Evolutionary conservation across 2,888 invertebrate genomes (phyloP).

Genomic region (Catocala sponsa): DNA sequence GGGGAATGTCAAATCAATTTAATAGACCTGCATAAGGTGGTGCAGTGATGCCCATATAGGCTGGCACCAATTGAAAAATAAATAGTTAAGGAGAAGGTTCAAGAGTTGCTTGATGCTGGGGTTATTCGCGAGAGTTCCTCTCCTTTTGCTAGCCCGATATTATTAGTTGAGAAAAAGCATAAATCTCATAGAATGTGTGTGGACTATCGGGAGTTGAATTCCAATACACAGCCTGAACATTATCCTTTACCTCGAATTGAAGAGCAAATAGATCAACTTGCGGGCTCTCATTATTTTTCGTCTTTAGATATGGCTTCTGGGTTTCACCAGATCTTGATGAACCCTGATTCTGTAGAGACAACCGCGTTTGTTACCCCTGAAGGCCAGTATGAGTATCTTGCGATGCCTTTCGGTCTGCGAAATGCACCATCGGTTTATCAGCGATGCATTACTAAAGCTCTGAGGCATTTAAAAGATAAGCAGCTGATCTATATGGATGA

Average conservation of each 20-base stretch:
- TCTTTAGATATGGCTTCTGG: neutral
- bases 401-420: too few relatives aligned
- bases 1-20: too few relatives aligned
- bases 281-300: neutral
- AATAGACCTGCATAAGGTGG: too few relatives aligned
- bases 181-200: neutral
- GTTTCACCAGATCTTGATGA: neutral
- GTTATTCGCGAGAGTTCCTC: constrained; percentile 3
- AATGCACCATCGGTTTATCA: too few relatives aligned
- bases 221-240: neutral
- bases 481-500: too few relatives aligned
- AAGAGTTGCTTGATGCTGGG: neutral
- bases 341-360: neutral
- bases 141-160: too few relatives aligned
- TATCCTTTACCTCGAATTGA: neutral
- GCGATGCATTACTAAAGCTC: too few relatives aligned
- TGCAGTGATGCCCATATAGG: neutral
- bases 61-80: neutral
- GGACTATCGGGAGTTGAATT: constrained; percentile 3
- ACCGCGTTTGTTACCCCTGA: neutral
- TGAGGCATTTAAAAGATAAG: too few relatives aligned
- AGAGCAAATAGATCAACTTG: neutral
- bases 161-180: neutral
- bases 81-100: constrained; percentile 1
- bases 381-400: too few relatives aligned